Conservation (phyloP, 1,140 invertebrate species). For the Vanessa tameamea region DNA sequence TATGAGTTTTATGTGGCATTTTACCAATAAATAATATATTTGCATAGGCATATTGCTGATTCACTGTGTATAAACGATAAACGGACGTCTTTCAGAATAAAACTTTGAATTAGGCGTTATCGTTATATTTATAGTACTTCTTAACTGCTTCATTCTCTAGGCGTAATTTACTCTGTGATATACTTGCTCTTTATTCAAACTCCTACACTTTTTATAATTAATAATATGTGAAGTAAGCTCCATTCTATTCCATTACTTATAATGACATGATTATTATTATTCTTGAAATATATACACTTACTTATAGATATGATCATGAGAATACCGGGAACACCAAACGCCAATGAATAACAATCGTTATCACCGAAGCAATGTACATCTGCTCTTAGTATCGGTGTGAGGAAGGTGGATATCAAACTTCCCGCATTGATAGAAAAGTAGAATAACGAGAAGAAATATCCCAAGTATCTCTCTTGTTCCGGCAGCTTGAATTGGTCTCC, state of each 20-base stretch:
- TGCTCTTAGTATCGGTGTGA: slow-evolving; percentile 93
- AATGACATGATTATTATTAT: not conserved
- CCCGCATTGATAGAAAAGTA: slow-evolving; percentile 97
- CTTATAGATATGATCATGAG: slow-evolving; percentile 91
- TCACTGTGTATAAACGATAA: no score
- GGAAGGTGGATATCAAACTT: slow-evolving; percentile 92
- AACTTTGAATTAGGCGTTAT: no score
- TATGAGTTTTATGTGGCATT: no score
- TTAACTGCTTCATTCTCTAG: no score
- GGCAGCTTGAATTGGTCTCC: slow-evolving; percentile 96
- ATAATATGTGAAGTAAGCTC: not conserved
- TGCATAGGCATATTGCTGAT: no score
- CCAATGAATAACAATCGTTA: slow-evolving; percentile 92
- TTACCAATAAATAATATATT: no score
- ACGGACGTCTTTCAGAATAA: no score
- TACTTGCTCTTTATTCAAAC: no score
- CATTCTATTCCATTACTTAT: no score
- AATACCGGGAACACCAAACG: slow-evolving; percentile 94
- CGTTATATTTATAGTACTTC: no score
- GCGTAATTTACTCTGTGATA: no score
- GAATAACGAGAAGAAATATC: slow-evolving; percentile 95
- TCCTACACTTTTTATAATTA: no score
- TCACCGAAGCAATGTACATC: slow-evolving; percentile 91
- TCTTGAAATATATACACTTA: slow-evolving; percentile 74
- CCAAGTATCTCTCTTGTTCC: slow-evolving; percentile 87